Evolutionary conservation across 1,140 invertebrate genomes (phyloP).

Genomic region (Sitobion miscanthi): DNA sequence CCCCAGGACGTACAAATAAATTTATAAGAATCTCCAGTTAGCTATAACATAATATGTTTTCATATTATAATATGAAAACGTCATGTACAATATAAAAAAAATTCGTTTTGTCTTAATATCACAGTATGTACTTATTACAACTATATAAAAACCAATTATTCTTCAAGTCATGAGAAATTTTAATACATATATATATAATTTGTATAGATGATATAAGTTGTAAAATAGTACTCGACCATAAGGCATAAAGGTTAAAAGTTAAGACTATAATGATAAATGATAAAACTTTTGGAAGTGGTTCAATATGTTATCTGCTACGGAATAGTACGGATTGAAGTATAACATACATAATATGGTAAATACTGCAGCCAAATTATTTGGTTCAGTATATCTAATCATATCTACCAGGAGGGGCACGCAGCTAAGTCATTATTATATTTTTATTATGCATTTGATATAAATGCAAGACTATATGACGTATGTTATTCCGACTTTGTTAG

Average conservation of each 20-base stretch:
- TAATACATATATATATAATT: too few species aligned
- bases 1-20: too few species aligned
- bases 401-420: neutral
- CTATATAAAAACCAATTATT: too few species aligned
- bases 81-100: too few species aligned
- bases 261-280: slow-evolving; percentile 3
- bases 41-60: too few species aligned
- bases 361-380: neutral
- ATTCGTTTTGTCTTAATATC: too few species aligned
- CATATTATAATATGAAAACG: too few species aligned
- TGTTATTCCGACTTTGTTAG: neutral
- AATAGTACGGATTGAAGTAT: neutral
- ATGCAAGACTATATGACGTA: neutral
- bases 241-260: neutral
- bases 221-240: neutral
- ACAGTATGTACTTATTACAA: too few species aligned
- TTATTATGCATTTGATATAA: neutral
- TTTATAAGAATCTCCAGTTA: too few species aligned
- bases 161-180: too few species aligned
- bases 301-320: neutral
- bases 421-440: neutral
- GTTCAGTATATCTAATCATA: neutral
- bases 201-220: neutral
- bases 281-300: neutral
- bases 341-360: neutral